A percentile compares a stretch with the other conserved stretches of the same genome.
Conservation (phyloP, 2,113 vertebrate species). For the Rhagologus leucostigma region DNA sequence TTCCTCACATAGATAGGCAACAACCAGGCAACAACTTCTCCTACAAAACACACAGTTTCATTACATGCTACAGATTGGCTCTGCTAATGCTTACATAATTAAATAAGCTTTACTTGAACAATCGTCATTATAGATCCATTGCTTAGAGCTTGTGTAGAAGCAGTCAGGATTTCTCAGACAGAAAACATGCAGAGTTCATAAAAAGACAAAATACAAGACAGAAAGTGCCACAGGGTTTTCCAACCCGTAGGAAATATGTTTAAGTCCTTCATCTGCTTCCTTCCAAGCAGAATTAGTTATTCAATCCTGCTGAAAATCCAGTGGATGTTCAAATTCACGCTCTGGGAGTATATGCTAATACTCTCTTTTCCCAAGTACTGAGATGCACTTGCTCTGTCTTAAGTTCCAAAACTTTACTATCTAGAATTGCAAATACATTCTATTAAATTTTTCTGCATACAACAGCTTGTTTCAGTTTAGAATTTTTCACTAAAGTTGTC, state of each 20-base stretch:
- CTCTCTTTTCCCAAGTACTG: neutral
- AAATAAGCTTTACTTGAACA: neutral
- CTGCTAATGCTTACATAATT: neutral
- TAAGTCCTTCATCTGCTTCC: neutral
- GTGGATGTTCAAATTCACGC: neutral
- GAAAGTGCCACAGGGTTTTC: neutral
- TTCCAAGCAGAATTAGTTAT: neutral
- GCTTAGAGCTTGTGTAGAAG: neutral
- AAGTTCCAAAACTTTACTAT: neutral
- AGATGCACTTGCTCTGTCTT: neutral
- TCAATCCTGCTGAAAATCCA: neutral
- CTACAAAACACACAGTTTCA: neutral
- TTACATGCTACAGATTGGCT: neutral
- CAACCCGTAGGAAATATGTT: neutral
- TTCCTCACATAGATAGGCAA: neutral
- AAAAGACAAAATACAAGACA: neutral
- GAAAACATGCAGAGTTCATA: neutral
- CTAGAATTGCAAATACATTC: neutral
- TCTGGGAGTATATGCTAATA: neutral
- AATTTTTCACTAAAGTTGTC: neutral
- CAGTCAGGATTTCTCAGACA: neutral
- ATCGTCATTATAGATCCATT: fast-evolving
- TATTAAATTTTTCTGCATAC: neutral
- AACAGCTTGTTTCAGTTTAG: neutral
- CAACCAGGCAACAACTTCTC: neutral